Percentiles rank a stretch among this genome's conserved stretches.
Conservation (phyloP, 2,113 vertebrate genomes). For the Sterna hirundo region DNA sequence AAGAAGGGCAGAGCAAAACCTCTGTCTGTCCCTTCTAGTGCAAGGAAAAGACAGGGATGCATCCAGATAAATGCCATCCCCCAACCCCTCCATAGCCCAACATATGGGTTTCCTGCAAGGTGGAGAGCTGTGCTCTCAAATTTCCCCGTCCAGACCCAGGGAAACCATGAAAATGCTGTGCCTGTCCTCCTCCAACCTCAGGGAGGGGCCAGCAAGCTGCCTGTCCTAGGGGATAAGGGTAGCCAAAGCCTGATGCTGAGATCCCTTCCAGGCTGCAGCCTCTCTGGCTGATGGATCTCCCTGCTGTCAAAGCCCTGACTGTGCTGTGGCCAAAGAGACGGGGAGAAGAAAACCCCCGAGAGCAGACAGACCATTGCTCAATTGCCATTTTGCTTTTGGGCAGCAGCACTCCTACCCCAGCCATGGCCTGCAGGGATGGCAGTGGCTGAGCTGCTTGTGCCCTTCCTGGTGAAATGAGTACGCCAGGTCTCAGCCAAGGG, state of each 20-base stretch:
- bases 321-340: not conserved
- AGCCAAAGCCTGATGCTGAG: not conserved
- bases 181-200: not conserved
- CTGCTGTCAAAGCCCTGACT: not conserved
- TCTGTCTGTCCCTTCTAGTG: not conserved
- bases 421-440: not conserved
- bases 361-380: not conserved
- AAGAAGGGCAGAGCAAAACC: not conserved
- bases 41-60: not conserved
- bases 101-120: fast-evolving
- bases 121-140: not conserved
- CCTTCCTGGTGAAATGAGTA: not conserved
- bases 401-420: not conserved
- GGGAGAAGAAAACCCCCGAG: not conserved
- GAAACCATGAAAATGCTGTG: not conserved
- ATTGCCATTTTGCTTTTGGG: not conserved
- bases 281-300: not conserved
- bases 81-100: not conserved
- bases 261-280: not conserved
- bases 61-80: not conserved
- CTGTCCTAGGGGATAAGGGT: not conserved
- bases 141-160: not conserved
- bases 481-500: not conserved
- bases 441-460: not conserved
- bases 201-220: not conserved